Evolutionary conservation across 1,140 invertebrate genomes (phyloP).

Genomic region (Sitobion miscanthi): DNA sequence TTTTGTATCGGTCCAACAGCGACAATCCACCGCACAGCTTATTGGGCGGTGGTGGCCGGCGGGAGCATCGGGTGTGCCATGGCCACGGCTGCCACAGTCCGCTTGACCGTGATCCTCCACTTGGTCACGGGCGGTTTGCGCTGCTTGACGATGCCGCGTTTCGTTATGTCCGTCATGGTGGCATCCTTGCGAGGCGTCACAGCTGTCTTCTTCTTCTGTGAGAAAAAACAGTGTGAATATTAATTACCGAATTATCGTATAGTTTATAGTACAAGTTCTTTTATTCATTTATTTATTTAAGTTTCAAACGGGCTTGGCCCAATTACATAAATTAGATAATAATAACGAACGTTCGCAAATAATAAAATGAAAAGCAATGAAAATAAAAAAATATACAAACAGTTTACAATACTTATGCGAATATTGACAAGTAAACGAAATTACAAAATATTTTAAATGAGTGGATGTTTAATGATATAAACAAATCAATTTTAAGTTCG

Average conservation of each 20-base stretch:
- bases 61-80: neutral
- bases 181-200: slow-evolving; percentile 34
- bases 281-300: too few relatives aligned
- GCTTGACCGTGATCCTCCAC: slow-evolving; percentile 41
- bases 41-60: slow-evolving; percentile 22
- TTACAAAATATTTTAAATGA: too few relatives aligned
- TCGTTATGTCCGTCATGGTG: slow-evolving; percentile 50
- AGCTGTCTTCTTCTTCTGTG: slow-evolving; percentile 44
- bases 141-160: slow-evolving; percentile 49
- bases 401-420: too few relatives aligned
- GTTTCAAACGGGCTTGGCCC: too few relatives aligned
- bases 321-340: too few relatives aligned
- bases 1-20: slow-evolving; percentile 43
- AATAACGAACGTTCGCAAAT: too few relatives aligned
- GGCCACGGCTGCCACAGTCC: neutral
- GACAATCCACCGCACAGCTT: slow-evolving; percentile 21
- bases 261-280: neutral
- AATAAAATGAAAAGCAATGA: too few relatives aligned
- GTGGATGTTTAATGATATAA: too few relatives aligned
- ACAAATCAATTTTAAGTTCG: too few relatives aligned
- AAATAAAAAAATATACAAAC: too few relatives aligned
- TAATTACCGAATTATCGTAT: neutral
- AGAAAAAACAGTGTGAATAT: neutral
- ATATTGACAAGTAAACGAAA: too few relatives aligned
- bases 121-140: slow-evolving; percentile 49